phyloP scores from a whole-genome alignment of 2,113 vertebrate species.

The Taxidea taxus region DNA sequence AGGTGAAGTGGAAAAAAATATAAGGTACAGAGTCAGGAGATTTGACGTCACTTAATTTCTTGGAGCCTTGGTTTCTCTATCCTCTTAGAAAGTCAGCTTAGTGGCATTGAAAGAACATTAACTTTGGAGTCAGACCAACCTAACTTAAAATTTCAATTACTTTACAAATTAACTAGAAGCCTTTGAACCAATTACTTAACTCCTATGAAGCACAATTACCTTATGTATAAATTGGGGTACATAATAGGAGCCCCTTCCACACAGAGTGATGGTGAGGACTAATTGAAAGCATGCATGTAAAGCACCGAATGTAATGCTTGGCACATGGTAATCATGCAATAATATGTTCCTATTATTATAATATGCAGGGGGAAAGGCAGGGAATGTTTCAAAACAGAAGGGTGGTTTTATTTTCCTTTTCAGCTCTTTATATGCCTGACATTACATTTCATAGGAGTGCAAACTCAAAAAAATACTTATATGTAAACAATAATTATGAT shows the following conservation, averaged over 20 bases:
- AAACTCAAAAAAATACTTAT: slow-evolving; percentile 38
- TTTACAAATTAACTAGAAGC: background rate
- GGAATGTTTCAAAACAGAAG: slow-evolving; percentile 55
- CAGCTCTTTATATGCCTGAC: slow-evolving; percentile 52
- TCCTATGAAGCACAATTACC: background rate
- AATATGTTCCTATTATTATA: slow-evolving; percentile 38
- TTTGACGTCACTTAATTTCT: background rate
- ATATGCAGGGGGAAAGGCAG: slow-evolving; percentile 15
- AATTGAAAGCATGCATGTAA: slow-evolving; percentile 29
- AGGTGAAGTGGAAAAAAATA: slow-evolving; percentile 12
- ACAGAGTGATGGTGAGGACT: background rate
- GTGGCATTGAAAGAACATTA: background rate
- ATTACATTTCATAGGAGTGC: slow-evolving; percentile 49
- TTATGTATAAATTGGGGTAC: background rate
- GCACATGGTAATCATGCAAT: background rate
- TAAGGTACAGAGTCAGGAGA: background rate
- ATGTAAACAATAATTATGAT: slow-evolving; percentile 71
- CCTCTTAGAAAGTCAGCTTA: slow-evolving; percentile 13
- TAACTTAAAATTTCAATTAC: slow-evolving; percentile 37
- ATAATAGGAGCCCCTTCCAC: background rate
- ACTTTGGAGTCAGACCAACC: slow-evolving; percentile 36
- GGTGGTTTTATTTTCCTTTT: slow-evolving; percentile 51
- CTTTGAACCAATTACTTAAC: slow-evolving; percentile 39
- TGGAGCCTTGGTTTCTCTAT: slow-evolving; percentile 4
- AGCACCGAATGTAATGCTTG: background rate